A percentile compares a stretch with the other conserved stretches of the same genome.
Evolutionary conservation across 2,888 invertebrate species (phyloP).

Genomic region (Yponomeuta sedellus): DNA sequence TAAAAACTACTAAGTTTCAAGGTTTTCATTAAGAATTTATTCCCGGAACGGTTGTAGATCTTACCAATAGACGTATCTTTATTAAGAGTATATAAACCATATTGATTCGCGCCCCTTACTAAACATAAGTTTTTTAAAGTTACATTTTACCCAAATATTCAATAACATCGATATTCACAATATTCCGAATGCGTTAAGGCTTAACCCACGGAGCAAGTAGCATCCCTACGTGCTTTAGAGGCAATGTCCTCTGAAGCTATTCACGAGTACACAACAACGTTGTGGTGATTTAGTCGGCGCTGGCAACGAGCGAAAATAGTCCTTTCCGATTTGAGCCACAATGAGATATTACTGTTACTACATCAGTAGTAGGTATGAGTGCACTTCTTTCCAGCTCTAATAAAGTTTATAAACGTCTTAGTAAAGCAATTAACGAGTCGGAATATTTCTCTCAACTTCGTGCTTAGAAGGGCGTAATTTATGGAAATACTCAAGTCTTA

Average conservation of each 20-base stretch:
- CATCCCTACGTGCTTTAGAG: conserved; percentile 26
- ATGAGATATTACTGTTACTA: conserved; percentile 45
- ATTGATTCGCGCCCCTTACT: too few species aligned
- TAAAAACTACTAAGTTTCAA: too few species aligned
- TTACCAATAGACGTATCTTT: too few species aligned
- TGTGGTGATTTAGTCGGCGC: conserved; percentile 62
- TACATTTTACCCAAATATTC: not conserved
- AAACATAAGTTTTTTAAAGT: too few species aligned
- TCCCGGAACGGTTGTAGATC: too few species aligned
- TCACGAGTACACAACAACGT: conserved; percentile 46
- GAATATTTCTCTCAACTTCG: conserved; percentile 2
- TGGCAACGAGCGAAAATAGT: conserved; percentile 58
- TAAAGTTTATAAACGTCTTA: not conserved
- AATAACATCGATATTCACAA: not conserved
- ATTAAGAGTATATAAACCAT: too few species aligned
- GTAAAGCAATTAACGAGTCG: not conserved
- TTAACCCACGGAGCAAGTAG: not conserved
- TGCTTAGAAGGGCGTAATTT: conserved; percentile 11
- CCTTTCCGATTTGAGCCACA: conserved; percentile 46
- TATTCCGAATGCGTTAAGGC: not conserved
- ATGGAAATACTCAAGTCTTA: conserved; percentile 7
- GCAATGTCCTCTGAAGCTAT: conserved; percentile 54
- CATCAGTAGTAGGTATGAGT: conserved; percentile 19
- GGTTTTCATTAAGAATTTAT: too few species aligned
- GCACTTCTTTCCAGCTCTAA: conserved; percentile 1